These are phyloP conservation scores for Hylaeus volcanicus DNA, from an alignment of 1,140 invertebrate species.

Conservation along the genomic window DNA sequence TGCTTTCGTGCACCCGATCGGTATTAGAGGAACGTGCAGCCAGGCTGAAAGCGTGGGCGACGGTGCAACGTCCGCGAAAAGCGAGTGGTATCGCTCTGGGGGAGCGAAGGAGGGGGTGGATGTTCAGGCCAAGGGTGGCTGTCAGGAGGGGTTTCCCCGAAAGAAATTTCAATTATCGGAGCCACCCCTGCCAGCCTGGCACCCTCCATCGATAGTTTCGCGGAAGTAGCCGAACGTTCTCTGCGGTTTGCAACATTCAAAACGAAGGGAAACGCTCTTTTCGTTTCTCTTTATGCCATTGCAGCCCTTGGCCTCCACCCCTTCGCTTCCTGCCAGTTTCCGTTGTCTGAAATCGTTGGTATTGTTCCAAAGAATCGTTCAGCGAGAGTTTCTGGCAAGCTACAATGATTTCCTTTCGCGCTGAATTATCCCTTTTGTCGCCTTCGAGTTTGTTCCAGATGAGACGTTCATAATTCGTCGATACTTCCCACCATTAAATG, in stretches of 20 bases:
- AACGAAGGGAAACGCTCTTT: slow-evolving; percentile 7
- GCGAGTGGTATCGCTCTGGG: slow-evolving; percentile 33
- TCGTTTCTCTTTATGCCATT: not conserved
- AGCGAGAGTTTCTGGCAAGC: not conserved
- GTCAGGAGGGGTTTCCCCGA: slow-evolving; percentile 61
- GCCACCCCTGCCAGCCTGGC: slow-evolving; percentile 49
- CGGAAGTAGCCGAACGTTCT: slow-evolving; percentile 55
- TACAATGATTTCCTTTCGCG: not conserved
- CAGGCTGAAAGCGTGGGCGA: slow-evolving; percentile 45
- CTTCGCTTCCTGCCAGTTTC: not conserved
- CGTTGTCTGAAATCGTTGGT: slow-evolving; percentile 18
- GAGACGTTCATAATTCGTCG: not conserved
- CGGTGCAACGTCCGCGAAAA: slow-evolving; percentile 68
- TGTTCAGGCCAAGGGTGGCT: slow-evolving; percentile 37
- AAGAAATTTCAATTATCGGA: slow-evolving; percentile 71
- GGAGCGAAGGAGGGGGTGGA: slow-evolving; percentile 1
- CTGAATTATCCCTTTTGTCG: not conserved
- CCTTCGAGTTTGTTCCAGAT: too few species aligned
- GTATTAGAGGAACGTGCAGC: slow-evolving; percentile 24
- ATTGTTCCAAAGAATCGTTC: slow-evolving; percentile 7
- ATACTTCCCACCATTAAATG: not conserved
- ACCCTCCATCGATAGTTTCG: slow-evolving; percentile 50
- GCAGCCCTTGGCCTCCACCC: not conserved
- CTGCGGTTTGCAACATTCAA: slow-evolving; percentile 37
- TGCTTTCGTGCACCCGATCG: not conserved